A percentile compares a stretch with the other conserved stretches of the same genome.
Evolutionary conservation across 2,113 vertebrate genomes (phyloP).

Genomic region (Phodopus roborovskii): DNA sequence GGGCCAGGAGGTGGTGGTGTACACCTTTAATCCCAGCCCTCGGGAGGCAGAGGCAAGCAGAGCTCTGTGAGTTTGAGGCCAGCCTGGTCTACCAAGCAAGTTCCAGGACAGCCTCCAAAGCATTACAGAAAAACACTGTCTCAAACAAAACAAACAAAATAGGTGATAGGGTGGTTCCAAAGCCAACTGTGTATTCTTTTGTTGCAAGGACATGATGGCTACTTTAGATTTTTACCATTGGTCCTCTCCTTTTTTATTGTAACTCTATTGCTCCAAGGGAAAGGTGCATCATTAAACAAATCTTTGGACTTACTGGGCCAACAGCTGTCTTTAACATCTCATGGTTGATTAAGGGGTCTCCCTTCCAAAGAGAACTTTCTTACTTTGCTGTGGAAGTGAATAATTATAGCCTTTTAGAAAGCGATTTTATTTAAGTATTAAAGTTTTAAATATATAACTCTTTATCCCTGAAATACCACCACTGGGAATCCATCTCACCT

Average conservation of each 20-base stretch:
- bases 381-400: neutral
- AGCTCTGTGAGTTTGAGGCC: no score
- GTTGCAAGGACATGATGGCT: neutral
- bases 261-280: neutral
- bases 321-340: neutral
- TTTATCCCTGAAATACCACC: constrained; percentile 23
- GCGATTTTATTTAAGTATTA: constrained; percentile 52
- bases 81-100: no score
- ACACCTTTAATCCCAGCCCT: no score
- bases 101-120: no score
- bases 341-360: neutral
- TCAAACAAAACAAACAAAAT: neutral
- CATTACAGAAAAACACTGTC: no score
- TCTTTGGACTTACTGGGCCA: neutral
- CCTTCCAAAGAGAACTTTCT: neutral
- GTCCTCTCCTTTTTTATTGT: neutral
- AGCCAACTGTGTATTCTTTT: neutral
- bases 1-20: no score
- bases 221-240: neutral
- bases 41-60: no score
- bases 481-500: constrained; percentile 19
- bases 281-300: neutral
- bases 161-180: neutral
- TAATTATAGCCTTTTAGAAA: constrained; percentile 47
- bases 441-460: constrained; percentile 27